Conservation (phyloP, 2,113 vertebrate genomes). For the Megaceryle maxima region DNA sequence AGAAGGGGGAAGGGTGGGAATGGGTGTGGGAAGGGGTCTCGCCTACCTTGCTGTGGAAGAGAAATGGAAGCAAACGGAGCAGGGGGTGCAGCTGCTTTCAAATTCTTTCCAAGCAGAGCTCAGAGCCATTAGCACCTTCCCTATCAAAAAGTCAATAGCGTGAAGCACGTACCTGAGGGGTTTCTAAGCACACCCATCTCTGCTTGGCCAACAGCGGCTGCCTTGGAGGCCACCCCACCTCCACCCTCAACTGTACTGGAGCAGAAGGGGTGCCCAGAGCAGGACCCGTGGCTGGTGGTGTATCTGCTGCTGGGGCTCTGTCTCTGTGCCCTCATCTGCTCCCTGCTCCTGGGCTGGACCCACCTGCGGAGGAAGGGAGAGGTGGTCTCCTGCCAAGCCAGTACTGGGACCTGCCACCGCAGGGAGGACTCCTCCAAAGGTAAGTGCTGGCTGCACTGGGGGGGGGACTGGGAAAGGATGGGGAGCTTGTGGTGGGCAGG, state of each 20-base stretch:
- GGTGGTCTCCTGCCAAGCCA: conserved; percentile 31
- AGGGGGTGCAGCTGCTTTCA: not conserved
- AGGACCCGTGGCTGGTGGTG: conserved; percentile 63
- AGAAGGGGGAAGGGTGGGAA: not conserved
- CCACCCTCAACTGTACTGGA: not conserved
- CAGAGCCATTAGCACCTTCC: fast-evolving
- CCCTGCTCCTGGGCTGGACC: conserved; percentile 74
- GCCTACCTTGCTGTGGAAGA: fast-evolving
- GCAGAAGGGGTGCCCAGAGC: not conserved
- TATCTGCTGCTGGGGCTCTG: conserved; percentile 79
- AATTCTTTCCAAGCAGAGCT: not conserved
- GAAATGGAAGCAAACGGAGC: fast-evolving
- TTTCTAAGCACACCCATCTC: not conserved
- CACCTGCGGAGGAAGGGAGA: conserved; percentile 68
- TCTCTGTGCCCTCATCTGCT: conserved; percentile 71
- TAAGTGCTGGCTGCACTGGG: conserved; percentile 18
- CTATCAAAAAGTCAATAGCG: fast-evolving
- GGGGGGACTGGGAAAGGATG: not conserved
- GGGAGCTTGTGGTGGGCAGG: fast-evolving
- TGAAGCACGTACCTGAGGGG: fast-evolving
- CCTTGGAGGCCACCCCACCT: not conserved
- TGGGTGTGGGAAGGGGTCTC: not conserved
- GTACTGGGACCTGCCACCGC: not conserved
- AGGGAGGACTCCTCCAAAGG: conserved; percentile 62
- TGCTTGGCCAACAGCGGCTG: not conserved